Evolutionary conservation across 2,888 invertebrate species (phyloP).

Genomic region (Boloria euphrosyne): DNA sequence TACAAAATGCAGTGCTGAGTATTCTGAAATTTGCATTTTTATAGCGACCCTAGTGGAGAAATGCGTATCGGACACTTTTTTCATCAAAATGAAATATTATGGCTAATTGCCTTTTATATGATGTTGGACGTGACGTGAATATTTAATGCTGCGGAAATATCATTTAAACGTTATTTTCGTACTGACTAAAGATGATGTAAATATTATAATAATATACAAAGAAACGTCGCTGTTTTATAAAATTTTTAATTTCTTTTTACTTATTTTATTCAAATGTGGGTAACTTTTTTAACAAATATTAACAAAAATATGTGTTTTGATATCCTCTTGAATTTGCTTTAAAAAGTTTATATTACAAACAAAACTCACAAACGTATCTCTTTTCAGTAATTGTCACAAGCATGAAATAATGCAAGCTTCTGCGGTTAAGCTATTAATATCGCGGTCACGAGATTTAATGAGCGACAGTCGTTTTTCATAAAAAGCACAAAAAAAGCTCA

Average conservation of each 20-base stretch:
- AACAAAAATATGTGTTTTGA: slow-evolving; percentile 5
- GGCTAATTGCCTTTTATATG: slow-evolving; percentile 22
- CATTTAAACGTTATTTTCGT: neutral
- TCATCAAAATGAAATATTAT: slow-evolving; percentile 33
- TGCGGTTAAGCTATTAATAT: slow-evolving; percentile 48
- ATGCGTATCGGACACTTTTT: slow-evolving; percentile 45
- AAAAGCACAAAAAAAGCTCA: slow-evolving; percentile 15
- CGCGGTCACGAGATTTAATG: slow-evolving; percentile 44
- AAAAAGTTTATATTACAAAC: neutral
- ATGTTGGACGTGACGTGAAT: slow-evolving; percentile 16
- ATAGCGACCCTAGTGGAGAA: slow-evolving; percentile 47
- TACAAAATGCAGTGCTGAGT: slow-evolving; percentile 50
- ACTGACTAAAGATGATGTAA: neutral
- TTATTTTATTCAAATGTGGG: neutral
- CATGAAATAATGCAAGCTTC: slow-evolving; percentile 44
- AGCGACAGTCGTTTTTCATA: slow-evolving; percentile 41
- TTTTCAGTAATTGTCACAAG: slow-evolving; percentile 35
- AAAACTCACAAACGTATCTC: slow-evolving; percentile 37
- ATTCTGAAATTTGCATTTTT: slow-evolving; percentile 51
- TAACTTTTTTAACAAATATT: neutral
- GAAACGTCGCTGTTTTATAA: neutral
- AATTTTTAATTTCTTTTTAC: slow-evolving; percentile 2
- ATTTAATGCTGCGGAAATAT: slow-evolving; percentile 8
- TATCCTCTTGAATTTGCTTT: neutral
- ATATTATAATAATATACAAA: neutral